Evolutionary conservation across 2,113 vertebrate species (phyloP), one percentile per base, ranked within the genome.

Genomic region (Hipposideros armiger): DNA sequence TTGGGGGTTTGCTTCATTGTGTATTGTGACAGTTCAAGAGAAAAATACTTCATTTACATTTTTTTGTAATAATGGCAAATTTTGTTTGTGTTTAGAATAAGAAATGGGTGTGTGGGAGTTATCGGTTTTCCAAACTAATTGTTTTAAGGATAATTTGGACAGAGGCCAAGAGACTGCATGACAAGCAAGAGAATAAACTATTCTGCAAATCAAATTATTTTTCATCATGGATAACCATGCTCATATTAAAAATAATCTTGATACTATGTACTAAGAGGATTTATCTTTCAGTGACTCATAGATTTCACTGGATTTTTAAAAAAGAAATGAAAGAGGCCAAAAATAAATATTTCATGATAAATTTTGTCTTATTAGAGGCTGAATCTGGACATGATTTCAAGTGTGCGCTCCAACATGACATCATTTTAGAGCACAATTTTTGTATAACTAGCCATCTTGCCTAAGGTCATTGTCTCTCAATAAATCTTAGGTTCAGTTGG

Each of bases 301-400:
- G 7, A 70, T 52, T n/a, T 36, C 30, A 54, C 62, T 15, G 4
- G 28, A 47, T 22, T 64, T 90, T 85, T 26, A 11, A 0, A 56
- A 56, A 87, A 83, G 36, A 78, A 80, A 80, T 64, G 3, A 19
- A 67, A 40, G 42, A 84, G 30, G 11, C 1, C 19, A 67, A 58
- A 95, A 95, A 62, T 84, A 80, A 81, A 70, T 69, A 83, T 50
- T 87, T 96, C 36, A 15, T 70, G 69, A 67, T 91, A 50, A n/a
- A 42, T 47, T 88, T 36, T 91, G 72, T 67, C 60, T 83, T 32
- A 32, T 52, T 66, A 80, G 81, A 91, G 54, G 20, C 15, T 89
- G 80, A 96, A 80, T 26, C 20, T 45, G 78, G 36, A 45, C 4
- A 87, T 62, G 11, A 26, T 15, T 76, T 52, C 13, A 45, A 56